Percentiles rank a stretch among this genome's conserved stretches.
Conservation (phyloP, 2,113 vertebrate species). For the Ginglymostoma cirratum region DNA sequence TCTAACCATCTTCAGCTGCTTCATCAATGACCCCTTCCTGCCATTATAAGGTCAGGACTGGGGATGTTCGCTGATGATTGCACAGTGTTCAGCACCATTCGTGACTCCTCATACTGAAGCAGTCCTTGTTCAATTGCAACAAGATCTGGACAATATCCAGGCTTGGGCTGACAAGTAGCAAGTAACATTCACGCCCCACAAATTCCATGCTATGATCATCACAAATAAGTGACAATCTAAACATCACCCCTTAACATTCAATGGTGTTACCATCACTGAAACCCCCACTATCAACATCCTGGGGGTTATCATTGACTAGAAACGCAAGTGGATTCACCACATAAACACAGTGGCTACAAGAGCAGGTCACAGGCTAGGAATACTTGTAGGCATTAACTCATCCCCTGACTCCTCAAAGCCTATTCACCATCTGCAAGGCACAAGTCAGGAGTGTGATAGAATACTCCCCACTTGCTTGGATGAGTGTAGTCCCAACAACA, state of each 20-base stretch:
- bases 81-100: too few relatives aligned
- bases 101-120: too few relatives aligned
- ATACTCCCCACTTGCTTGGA: neutral
- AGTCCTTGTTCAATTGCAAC: too few relatives aligned
- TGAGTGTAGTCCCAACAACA: neutral
- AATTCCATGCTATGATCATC: neutral
- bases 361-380: neutral
- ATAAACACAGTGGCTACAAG: neutral
- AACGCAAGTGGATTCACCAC: neutral
- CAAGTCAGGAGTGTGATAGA: neutral
- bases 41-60: too few relatives aligned
- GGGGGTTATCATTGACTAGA: neutral
- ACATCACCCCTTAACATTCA: too few relatives aligned
- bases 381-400: neutral
- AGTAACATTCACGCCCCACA: neutral
- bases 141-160: neutral
- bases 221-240: neutral
- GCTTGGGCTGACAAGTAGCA: neutral
- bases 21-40: neutral
- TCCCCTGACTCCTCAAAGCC: neutral
- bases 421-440: neutral
- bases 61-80: too few relatives aligned
- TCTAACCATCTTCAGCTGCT: neutral
- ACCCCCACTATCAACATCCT: neutral
- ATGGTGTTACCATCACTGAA: too few relatives aligned